A percentile compares a stretch with the other conserved stretches of the same genome.
These are phyloP conservation scores for Cheumatopsyche charites DNA, from an alignment of 1,140 invertebrate species.

Conservation along the genomic window DNA sequence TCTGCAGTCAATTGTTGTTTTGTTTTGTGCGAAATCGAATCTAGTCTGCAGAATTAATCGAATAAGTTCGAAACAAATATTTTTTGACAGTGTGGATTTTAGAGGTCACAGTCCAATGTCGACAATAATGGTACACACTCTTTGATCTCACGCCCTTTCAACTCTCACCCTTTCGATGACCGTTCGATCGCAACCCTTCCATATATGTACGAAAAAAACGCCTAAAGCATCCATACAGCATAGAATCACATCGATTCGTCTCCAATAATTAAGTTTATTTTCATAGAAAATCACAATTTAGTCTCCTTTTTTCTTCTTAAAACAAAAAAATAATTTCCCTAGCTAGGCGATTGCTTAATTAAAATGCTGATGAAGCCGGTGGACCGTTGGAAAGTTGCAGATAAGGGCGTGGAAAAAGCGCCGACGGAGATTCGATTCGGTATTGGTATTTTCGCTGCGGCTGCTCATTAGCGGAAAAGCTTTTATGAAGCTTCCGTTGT, in stretches of 20 bases:
- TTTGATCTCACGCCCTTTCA: constrained; percentile 38
- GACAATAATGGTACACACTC: constrained; percentile 25
- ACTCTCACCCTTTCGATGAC: constrained; percentile 15
- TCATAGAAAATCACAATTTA: no score
- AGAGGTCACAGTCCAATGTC: neutral
- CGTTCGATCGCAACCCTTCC: neutral
- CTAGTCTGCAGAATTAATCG: no score
- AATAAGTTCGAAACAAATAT: no score
- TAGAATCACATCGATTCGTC: no score
- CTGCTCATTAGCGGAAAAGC: constrained; percentile 26
- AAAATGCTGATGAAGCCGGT: constrained; percentile 19
- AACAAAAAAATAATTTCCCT: neutral
- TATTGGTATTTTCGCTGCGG: constrained; percentile 28
- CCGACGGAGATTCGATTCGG: constrained; percentile 20
- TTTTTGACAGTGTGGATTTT: no score
- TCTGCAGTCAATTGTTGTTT: no score
- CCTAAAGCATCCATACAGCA: neutral
- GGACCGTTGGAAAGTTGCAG: neutral
- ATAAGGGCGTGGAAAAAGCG: neutral
- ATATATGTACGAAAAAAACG: neutral
- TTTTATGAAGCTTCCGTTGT: constrained; percentile 38
- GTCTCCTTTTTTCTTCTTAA: no score
- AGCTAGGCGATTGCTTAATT: constrained; percentile 16
- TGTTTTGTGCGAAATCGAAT: no score
- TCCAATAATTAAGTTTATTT: no score